Conservation (phyloP, 2,888 invertebrate species). For the Drosophila ezoana region DNA sequence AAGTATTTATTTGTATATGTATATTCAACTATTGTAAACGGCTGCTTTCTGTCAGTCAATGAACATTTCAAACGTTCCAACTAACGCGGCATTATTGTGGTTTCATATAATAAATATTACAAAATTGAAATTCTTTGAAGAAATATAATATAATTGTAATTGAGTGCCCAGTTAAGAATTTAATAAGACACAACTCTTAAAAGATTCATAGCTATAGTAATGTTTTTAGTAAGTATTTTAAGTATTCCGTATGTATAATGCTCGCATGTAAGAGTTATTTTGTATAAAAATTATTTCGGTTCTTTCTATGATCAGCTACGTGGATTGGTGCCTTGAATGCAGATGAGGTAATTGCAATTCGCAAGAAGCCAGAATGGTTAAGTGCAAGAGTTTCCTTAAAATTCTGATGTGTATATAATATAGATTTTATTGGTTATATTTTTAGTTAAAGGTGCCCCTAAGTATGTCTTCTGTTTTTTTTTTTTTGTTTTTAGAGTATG, state of each 20-base stretch:
- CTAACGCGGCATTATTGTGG: conserved; percentile 14
- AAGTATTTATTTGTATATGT: conserved; percentile 31
- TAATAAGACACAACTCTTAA: conserved; percentile 13
- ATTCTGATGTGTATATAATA: conserved; percentile 32
- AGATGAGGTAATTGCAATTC: conserved; percentile 73
- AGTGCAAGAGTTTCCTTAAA: conserved; percentile 59
- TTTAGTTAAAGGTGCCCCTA: conserved; percentile 19
- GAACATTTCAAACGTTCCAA: conserved; percentile 7
- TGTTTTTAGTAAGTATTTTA: conserved; percentile 7
- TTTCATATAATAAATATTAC: conserved; percentile 15
- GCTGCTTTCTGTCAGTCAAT: conserved; percentile 46
- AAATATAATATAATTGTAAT: conserved; percentile 37
- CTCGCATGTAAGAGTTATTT: conserved; percentile 7
- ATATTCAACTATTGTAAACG: conserved; percentile 19
- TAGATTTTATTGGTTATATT: conserved; percentile 27
- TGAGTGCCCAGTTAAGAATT: conserved; percentile 40
- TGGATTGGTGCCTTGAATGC: conserved; percentile 69
- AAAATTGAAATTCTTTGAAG: conserved; percentile 29
- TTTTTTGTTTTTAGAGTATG: neutral
- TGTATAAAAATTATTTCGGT: conserved; percentile 47
- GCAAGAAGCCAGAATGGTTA: conserved; percentile 67
- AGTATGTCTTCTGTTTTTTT: conserved; percentile 7
- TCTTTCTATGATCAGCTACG: conserved; percentile 59
- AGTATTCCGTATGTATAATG: conserved; percentile 5
- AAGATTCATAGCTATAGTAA: conserved; percentile 27